Percentiles rank a stretch among this genome's conserved stretches.
Conservation (phyloP, 2,888 invertebrate genomes). For the Malacosoma neustria region DNA sequence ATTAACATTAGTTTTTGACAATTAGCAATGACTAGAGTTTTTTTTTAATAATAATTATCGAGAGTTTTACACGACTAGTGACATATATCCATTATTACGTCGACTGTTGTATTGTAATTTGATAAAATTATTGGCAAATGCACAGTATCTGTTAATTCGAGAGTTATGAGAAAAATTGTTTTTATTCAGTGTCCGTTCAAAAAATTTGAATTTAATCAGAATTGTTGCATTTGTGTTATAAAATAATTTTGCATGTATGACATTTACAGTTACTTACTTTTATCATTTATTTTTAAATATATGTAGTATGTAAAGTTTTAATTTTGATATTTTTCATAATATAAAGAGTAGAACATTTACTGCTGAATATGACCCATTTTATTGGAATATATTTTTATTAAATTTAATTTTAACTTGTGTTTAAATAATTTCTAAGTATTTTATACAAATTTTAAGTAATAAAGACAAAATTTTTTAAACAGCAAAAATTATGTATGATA, state of each 20-base stretch:
- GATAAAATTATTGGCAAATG: no score
- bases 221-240: not conserved
- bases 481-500: no score
- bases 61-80: constrained; percentile 9
- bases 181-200: no score
- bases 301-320: no score
- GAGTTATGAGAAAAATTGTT: no score
- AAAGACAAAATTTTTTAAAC: no score
- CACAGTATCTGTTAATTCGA: no score
- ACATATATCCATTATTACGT: not conserved
- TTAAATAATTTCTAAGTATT: not conserved
- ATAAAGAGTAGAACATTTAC: not conserved
- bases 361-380: not conserved
- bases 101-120: not conserved
- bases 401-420: no score
- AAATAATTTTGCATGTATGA: not conserved
- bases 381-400: no score
- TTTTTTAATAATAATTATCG: constrained; percentile 32
- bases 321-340: no score
- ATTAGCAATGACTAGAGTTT: constrained; percentile 46
- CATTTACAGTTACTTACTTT: not conserved
- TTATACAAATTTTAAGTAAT: not conserved
- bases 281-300: no score
- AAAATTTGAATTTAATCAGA: not conserved
- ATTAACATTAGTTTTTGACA: constrained; percentile 41